Base-by-base conservation (phyloP, 1,140 invertebrate genomes). In the Drosophila virilis region DNA sequence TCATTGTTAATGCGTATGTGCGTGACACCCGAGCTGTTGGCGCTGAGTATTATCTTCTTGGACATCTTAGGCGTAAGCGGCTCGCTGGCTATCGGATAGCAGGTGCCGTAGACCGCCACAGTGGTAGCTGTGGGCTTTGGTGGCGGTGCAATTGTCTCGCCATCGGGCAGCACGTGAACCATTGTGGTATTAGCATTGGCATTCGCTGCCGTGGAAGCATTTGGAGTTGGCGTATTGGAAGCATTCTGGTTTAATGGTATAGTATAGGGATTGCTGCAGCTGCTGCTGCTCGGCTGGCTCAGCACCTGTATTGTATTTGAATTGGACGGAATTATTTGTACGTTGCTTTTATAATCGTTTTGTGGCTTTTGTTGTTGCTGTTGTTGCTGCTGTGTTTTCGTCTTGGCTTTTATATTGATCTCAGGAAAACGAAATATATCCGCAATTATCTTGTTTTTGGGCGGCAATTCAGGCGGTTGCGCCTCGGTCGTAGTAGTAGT, bases 251-350 rank as follows among this genome's bases (percentile, higher is more conserved):
- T 90, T 1, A 81, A 60, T 28, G 85, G 85, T 13, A 77, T 80
- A n/a, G 77, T 71, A 57, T 91, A 91, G 8, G 80, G 61, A 65
- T 88, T 88, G 38, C 61, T 59, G 13, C 54, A 71, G 54, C 38
- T 62, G 33, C 72, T 69, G 57, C 54, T 61, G 42, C 66, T 58
- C 1, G 65, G 46, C 46, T 77, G 73, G 22, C 78, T 82, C 15
- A 86, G 54, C 55, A 91, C 83, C 60, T 90, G 88, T 52, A 91
- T 91, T 48, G 89, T 90, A 71, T 76, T 88, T 50, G 74, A 65
- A 76, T 83, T 92, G 91, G 91, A 92, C 91, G 91, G 91, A 81
- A 92, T 92, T 32, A 92, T 92, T 92, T 92, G 91, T 78, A 92
- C 91, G 65, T 92, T 92, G 74, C 91, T 92, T 74, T 92, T 92